phyloP scores from a whole-genome alignment of 2,888 invertebrate genomes.

The Xestia xanthographa region DNA sequence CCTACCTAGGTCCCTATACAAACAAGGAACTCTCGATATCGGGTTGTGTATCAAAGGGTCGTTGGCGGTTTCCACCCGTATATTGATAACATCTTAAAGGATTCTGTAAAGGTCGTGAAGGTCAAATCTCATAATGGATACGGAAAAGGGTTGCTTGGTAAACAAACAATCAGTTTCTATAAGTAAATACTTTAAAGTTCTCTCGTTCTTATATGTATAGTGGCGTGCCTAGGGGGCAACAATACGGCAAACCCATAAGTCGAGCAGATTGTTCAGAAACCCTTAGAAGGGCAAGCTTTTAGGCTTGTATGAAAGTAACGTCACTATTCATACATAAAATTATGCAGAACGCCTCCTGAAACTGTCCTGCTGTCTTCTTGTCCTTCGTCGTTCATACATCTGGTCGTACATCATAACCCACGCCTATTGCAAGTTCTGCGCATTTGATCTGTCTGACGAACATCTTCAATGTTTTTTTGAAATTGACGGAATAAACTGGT shows the following conservation, averaged over 20 bases:
- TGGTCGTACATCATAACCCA: not conserved
- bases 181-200: constrained; percentile 11
- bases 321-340: not conserved
- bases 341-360: not conserved
- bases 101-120: constrained; percentile 28
- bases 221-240: no score
- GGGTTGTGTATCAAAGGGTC: constrained; percentile 42
- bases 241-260: no score
- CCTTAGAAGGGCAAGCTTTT: not conserved
- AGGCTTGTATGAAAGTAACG: not conserved
- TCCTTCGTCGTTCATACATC: not conserved
- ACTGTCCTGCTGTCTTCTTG: not conserved
- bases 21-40: constrained; percentile 37
- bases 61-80: constrained; percentile 32
- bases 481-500: not conserved
- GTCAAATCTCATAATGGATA: constrained; percentile 28
- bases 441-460: not conserved
- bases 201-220: not conserved
- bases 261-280: no score
- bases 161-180: constrained; percentile 16
- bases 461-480: not conserved
- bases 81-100: constrained; percentile 52
- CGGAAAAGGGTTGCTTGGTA: constrained; percentile 2
- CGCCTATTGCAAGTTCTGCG: not conserved
- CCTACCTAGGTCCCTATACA: constrained; percentile 13